Percentiles rank a stretch among this genome's conserved stretches.
phyloP scores from a whole-genome alignment of 1,140 invertebrate species.

The Harpegnathos saltator region DNA sequence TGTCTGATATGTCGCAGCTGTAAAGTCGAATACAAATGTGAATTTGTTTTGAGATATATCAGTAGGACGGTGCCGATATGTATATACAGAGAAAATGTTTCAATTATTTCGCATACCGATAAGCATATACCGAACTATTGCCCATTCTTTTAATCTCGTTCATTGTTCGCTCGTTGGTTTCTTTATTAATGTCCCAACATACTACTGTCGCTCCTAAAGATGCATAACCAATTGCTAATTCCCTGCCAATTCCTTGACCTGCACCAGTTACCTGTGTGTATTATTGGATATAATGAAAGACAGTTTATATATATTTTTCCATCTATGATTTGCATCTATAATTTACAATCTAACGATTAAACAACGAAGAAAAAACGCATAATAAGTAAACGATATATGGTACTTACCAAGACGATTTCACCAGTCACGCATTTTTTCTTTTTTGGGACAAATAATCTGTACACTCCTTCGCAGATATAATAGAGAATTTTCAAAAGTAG shows the following conservation, averaged over 20 bases:
- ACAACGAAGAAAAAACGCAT: too few relatives aligned
- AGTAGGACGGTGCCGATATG: too few relatives aligned
- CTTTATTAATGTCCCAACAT: conserved; percentile 95
- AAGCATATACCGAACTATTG: conserved; percentile 83
- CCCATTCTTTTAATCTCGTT: conserved; percentile 85
- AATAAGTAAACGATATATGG: too few relatives aligned
- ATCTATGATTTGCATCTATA: background rate
- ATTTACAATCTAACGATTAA: too few relatives aligned
- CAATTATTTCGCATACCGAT: conserved; percentile 81
- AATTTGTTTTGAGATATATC: too few relatives aligned
- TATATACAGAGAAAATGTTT: too few relatives aligned
- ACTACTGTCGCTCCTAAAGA: conserved; percentile 92
- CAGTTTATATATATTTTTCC: background rate
- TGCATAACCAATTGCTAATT: conserved; percentile 93
- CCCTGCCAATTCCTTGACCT: conserved; percentile 96
- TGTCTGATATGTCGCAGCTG: conserved; percentile 90
- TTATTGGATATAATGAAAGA: background rate
- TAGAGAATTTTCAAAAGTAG: conserved; percentile 83
- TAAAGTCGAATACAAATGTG: conserved; percentile 55
- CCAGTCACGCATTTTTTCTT: conserved; percentile 87
- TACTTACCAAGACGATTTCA: conserved; percentile 88
- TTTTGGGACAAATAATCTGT: conserved; percentile 84
- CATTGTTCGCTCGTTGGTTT: conserved; percentile 89
- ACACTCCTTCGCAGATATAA: conserved; percentile 83
- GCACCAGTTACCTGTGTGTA: conserved; percentile 95